Conservation (phyloP, 1,140 invertebrate genomes). For the Acyrthosiphon pisum region DNA sequence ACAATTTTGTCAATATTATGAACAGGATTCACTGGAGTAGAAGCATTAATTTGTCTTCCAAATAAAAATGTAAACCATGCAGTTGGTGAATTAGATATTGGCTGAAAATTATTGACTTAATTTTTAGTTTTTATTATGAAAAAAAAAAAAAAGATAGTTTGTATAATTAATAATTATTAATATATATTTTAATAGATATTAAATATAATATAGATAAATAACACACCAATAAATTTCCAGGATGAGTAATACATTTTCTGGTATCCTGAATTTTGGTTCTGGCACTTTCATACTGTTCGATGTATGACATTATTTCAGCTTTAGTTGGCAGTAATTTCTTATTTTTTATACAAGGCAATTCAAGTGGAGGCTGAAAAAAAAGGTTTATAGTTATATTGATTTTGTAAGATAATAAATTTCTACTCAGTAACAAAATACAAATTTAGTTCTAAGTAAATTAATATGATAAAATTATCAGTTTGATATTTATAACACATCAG, state of each 20-base stretch:
- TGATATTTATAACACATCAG: neutral
- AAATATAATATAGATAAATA: neutral
- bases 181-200: neutral
- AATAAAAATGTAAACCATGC: conserved; percentile 46
- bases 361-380: conserved; percentile 27
- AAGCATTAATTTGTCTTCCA: conserved; percentile 41
- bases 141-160: neutral
- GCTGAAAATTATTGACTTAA: conserved; percentile 15
- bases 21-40: conserved; percentile 27
- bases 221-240: conserved; percentile 33
- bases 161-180: neutral
- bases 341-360: conserved; percentile 29
- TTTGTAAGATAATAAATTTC: neutral
- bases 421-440: neutral
- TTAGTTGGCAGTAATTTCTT: conserved; percentile 48
- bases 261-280: neutral
- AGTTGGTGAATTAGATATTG: conserved; percentile 19
- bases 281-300: conserved; percentile 46
- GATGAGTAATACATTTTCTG: neutral
- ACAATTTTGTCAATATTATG: conserved; percentile 38
- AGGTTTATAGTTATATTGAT: neutral
- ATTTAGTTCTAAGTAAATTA: neutral
- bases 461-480: neutral
- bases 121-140: neutral
- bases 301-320: conserved; percentile 48